Conservation (phyloP, 2,797 vertebrate genomes). For the Sylvia borin region DNA sequence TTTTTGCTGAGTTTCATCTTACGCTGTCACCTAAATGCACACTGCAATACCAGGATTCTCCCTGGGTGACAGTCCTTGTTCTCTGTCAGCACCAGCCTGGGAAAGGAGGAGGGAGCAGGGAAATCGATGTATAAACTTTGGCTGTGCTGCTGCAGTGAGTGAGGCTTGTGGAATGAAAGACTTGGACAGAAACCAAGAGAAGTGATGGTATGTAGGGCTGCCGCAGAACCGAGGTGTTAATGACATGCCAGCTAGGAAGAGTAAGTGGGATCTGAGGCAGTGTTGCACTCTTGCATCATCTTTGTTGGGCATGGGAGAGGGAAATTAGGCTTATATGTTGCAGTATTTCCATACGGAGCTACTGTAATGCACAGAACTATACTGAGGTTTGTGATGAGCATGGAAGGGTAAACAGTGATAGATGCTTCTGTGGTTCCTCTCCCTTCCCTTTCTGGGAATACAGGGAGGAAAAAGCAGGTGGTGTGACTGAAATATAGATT, state of each 20-base stretch:
- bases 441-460: background rate
- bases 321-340: background rate
- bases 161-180: background rate
- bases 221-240: background rate
- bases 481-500: background rate
- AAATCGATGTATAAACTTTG: background rate
- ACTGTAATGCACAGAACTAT: background rate
- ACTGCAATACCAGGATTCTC: background rate
- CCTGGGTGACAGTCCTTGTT: background rate
- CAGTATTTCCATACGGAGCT: background rate
- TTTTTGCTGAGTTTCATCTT: background rate
- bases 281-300: background rate
- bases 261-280: background rate
- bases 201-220: background rate
- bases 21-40: accelerated
- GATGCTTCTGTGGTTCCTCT: background rate
- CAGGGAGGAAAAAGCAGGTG: background rate
- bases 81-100: accelerated
- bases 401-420: background rate
- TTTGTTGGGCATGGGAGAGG: background rate
- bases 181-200: background rate
- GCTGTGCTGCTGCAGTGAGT: background rate
- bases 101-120: background rate
- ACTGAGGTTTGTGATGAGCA: background rate
- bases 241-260: background rate